Evolutionary conservation across 2,888 invertebrate species (phyloP), one percentile per base, ranked within the genome.

Genomic region (Melanophora roralis): DNA sequence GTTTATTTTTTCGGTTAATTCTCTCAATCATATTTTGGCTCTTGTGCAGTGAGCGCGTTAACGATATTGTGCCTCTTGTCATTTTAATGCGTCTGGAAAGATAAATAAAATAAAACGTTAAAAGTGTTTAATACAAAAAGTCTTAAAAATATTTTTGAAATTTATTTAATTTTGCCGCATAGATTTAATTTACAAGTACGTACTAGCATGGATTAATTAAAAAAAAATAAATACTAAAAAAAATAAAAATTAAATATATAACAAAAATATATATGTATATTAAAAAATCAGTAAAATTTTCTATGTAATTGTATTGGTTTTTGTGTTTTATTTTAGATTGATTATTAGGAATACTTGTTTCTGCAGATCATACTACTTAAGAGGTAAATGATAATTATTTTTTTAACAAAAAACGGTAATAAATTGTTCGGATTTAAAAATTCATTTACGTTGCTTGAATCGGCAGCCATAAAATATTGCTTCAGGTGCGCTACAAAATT

Each of bases 1-100:
- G 8, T 43, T 43, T 14, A 16, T 43, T 6, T 47, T 19, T 12
- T 8, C 36, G 21, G 38, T 59, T 27, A 7, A 27, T n/a, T 27
- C 9, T n/a, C 47, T 36, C 45, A 62, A 62, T 62, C 16, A 45
- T 62, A 45, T 47, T 64, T 47, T 11, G 16, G 36, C 36, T 5
- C 9, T 47, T 21, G 14, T 49, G 47, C 36, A n/a, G 47, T 47
- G 14, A 64, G 34, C 47, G 34, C 47, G 62, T 64, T 16, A 32
- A n/a, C 9, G 36, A 64, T 36, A 12, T 34, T 47, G 36, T 36
- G 34, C 36, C 47, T 47, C 34, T 57, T 47, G 19, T 14, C 40
- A 27, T 16, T 43, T 32, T 32, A 16, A 32, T 4, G 47, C 19
- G 16, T 47, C n/a, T n/a, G n/a, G n/a, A 21, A 47, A 47, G 21